A percentile compares a stretch with the other conserved stretches of the same genome.
Conservation (phyloP, 2,797 vertebrate species). For the Tauraco hartlaubi region DNA sequence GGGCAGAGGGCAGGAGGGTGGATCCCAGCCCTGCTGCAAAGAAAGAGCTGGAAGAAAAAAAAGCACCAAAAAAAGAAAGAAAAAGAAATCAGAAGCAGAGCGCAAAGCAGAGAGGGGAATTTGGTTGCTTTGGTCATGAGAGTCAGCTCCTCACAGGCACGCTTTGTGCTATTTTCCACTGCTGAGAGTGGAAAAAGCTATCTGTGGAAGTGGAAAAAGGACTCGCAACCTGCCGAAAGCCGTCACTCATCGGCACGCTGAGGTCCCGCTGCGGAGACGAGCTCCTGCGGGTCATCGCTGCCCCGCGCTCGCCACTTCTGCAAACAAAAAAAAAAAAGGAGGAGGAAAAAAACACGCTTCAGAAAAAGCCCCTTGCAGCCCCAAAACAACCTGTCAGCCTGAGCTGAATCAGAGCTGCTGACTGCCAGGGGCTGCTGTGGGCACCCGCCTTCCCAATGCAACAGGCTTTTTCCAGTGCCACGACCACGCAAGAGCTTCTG, state of each 20-base stretch:
- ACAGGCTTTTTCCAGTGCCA: not conserved
- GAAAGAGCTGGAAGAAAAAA: not conserved
- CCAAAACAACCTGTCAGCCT: not conserved
- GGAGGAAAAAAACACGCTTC: not conserved
- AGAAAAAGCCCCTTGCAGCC: conserved; percentile 51
- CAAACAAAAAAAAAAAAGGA: not conserved
- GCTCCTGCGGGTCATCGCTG: not conserved
- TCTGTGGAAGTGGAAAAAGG: conserved; percentile 56
- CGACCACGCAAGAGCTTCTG: not conserved
- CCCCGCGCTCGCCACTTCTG: not conserved
- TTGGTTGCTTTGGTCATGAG: conserved; percentile 18
- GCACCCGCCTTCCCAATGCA: not conserved
- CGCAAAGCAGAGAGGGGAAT: conserved; percentile 39
- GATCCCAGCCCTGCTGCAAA: conserved; percentile 12
- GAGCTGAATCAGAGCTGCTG: conserved; percentile 18
- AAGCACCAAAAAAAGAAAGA: not conserved
- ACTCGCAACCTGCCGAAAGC: conserved; percentile 54
- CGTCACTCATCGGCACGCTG: not conserved
- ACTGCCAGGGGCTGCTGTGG: not conserved
- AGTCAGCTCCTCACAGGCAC: conserved; percentile 15
- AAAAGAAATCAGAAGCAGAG: not conserved
- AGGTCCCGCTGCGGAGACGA: not conserved
- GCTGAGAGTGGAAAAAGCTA: conserved; percentile 20
- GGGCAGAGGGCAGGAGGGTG: not conserved
- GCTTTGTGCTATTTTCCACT: conserved; percentile 39